Percentiles rank a stretch among this genome's conserved stretches.
phyloP scores from a whole-genome alignment of 1,140 invertebrate genomes.

The Hyles euphorbiae region DNA sequence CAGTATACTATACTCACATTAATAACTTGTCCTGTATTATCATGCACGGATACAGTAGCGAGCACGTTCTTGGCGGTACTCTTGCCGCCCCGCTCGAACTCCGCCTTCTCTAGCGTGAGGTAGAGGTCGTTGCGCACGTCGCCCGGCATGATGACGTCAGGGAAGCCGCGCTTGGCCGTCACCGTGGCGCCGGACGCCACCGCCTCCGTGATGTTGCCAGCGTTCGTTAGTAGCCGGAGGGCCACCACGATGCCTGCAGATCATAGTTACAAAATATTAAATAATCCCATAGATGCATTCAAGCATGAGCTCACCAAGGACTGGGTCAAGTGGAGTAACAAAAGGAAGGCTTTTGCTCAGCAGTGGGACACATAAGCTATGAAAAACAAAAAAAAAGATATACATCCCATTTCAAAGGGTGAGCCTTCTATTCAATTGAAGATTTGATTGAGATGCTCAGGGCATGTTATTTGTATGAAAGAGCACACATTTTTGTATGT shows the following conservation, averaged over 20 bases:
- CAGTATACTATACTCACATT: constrained; percentile 72
- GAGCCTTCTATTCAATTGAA: too few relatives aligned
- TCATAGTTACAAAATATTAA: background rate
- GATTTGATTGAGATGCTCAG: too few relatives aligned
- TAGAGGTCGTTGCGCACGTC: constrained; percentile 97
- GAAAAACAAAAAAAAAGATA: too few relatives aligned
- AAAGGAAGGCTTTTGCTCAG: too few relatives aligned
- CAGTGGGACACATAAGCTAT: too few relatives aligned
- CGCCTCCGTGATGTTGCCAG: constrained; percentile 58
- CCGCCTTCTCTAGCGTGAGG: constrained; percentile 88
- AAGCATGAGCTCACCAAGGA: too few relatives aligned
- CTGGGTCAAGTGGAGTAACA: too few relatives aligned
- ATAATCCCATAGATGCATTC: too few relatives aligned
- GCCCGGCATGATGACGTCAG: constrained; percentile 97
- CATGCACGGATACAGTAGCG: constrained; percentile 87
- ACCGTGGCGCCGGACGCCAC: constrained; percentile 82
- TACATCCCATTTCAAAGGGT: too few relatives aligned
- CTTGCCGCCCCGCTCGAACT: constrained; percentile 96
- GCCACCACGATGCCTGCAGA: constrained; percentile 68
- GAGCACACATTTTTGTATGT: too few relatives aligned
- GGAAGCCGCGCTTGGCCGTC: constrained; percentile 93
- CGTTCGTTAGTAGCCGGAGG: constrained; percentile 51
- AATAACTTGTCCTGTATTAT: constrained; percentile 85
- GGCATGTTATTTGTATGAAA: too few relatives aligned
- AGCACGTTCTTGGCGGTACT: constrained; percentile 96